Evolutionary conservation across 1,140 invertebrate genomes (phyloP).

Genomic region (Eumeta japonica): DNA sequence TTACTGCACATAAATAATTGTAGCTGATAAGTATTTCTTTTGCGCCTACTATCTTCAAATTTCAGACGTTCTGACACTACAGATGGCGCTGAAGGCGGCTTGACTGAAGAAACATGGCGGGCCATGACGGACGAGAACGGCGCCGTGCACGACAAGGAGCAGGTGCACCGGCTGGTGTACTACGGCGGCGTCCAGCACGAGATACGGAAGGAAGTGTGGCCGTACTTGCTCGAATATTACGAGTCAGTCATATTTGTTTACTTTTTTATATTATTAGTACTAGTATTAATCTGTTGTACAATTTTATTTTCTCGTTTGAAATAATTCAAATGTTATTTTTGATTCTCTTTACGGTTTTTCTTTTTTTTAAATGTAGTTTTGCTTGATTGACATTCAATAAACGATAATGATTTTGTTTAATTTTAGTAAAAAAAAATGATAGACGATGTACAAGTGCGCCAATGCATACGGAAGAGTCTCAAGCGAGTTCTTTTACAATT

Average conservation of each 20-base stretch:
- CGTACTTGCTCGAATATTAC: constrained; percentile 86
- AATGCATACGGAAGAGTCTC: too few species aligned
- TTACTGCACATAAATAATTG: too few species aligned
- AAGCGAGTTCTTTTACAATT: too few species aligned
- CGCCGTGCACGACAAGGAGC: constrained; percentile 62
- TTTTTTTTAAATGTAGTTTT: neutral
- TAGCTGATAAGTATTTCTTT: constrained; percentile 1
- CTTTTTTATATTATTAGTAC: neutral
- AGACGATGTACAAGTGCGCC: too few species aligned
- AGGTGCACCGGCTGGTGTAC: constrained; percentile 82
- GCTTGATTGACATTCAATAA: too few species aligned
- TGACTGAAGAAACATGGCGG: constrained; percentile 71
- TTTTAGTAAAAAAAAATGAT: too few species aligned
- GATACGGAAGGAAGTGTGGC: constrained; percentile 85
- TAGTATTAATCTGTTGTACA: neutral
- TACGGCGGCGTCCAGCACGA: constrained; percentile 81
- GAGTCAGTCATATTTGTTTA: constrained; percentile 36
- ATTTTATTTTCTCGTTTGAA: neutral
- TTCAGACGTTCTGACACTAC: neutral
- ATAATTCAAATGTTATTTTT: constrained; percentile 1
- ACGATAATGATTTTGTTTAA: too few species aligned
- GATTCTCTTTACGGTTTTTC: neutral
- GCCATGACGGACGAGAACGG: constrained; percentile 62
- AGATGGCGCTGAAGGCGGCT: constrained; percentile 61
- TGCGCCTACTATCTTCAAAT: neutral